phyloP scores from a whole-genome alignment of 2,113 vertebrate species.

The Taurulus bubalis region DNA sequence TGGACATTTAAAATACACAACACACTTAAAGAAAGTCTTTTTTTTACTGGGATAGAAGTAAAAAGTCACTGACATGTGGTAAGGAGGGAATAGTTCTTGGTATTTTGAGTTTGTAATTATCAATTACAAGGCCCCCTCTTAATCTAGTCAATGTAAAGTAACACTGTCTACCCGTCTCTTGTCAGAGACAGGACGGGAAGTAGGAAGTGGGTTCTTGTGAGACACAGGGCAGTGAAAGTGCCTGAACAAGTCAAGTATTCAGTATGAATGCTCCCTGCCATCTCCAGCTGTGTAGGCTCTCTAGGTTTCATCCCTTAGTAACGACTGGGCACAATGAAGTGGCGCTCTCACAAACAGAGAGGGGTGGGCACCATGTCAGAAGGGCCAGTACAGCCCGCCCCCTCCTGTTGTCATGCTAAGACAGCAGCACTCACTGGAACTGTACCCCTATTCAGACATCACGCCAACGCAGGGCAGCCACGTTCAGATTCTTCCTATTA shows the following conservation, averaged over 20 bases:
- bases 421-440: conserved; percentile 79
- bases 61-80: not conserved
- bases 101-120: conserved; percentile 36
- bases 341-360: conserved; percentile 72
- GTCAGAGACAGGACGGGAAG: conserved; percentile 69
- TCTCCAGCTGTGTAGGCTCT: conserved; percentile 76
- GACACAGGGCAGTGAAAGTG: conserved; percentile 66
- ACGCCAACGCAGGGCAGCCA: conserved; percentile 48
- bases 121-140: conserved; percentile 8
- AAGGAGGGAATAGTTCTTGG: conserved; percentile 8
- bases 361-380: conserved; percentile 69
- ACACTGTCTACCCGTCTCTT: conserved; percentile 43
- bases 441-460: conserved; percentile 77
- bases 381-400: conserved; percentile 64
- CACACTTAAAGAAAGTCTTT: not conserved
- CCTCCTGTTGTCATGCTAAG: conserved; percentile 83
- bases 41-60: not conserved
- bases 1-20: not conserved
- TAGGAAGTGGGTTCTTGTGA: conserved; percentile 72
- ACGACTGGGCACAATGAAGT: conserved; percentile 76
- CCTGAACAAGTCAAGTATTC: conserved; percentile 75
- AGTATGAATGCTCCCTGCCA: conserved; percentile 73
- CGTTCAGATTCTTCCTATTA: conserved; percentile 52
- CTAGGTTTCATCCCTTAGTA: conserved; percentile 63
- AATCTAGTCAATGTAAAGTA: conserved; percentile 40